These are phyloP conservation scores for Eriosoma lanigerum DNA, from an alignment of 1,140 invertebrate genomes.

Conservation along the genomic window DNA sequence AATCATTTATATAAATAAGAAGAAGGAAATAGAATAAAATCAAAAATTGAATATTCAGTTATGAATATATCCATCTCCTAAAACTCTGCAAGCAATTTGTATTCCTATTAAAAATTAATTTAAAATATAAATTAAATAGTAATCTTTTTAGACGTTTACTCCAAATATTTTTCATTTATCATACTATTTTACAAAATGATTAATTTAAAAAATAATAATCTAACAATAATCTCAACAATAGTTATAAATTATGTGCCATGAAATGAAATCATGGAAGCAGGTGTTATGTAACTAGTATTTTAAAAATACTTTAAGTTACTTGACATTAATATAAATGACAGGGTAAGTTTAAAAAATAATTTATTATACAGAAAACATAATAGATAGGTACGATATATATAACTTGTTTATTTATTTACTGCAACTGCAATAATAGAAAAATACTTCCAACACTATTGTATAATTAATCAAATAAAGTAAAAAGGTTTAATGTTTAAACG, in stretches of 20 bases:
- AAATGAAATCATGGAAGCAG: neutral
- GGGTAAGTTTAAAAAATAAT: neutral
- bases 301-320: neutral
- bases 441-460: too few relatives aligned
- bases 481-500: too few relatives aligned
- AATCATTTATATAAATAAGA: neutral
- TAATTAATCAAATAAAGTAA: too few relatives aligned
- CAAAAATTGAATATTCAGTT: neutral
- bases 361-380: neutral
- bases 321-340: neutral
- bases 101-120: neutral
- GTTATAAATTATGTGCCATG: neutral
- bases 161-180: conserved; percentile 1
- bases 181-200: neutral
- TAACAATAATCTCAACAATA: neutral
- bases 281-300: neutral
- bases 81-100: neutral
- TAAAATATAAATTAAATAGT: neutral
- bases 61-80: neutral
- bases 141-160: neutral
- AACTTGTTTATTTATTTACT: too few relatives aligned
- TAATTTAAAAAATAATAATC: neutral
- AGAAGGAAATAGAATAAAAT: neutral
- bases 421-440: too few relatives aligned
- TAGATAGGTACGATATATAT: neutral